These are phyloP conservation scores for Lepus americanus DNA, from an alignment of 2,113 vertebrate species.

Conservation along the genomic window DNA sequence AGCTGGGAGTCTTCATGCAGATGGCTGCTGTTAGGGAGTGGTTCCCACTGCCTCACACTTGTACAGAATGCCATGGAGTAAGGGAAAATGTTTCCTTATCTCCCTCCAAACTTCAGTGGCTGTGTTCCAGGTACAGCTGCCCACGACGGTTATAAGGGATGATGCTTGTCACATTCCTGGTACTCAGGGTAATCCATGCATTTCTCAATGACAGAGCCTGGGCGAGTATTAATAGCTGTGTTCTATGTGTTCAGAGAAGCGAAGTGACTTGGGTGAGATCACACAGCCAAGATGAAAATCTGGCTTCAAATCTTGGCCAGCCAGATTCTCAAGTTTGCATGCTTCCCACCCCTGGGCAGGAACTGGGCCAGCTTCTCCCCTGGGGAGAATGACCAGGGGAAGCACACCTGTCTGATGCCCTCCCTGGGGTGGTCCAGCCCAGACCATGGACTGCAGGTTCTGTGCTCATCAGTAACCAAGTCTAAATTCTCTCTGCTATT, in stretches of 20 bases:
- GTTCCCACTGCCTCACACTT: background rate
- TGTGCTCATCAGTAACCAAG: background rate
- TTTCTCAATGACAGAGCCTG: background rate
- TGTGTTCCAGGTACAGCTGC: background rate
- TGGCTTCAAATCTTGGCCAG: background rate
- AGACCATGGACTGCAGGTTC: background rate
- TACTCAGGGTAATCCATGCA: background rate
- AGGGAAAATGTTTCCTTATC: background rate
- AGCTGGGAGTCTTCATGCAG: background rate
- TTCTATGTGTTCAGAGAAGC: background rate
- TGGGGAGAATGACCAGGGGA: background rate
- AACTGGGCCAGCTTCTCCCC: background rate
- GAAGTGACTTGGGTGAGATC: background rate
- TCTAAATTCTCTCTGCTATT: constrained; percentile 52
- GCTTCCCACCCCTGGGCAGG: background rate
- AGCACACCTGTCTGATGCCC: background rate
- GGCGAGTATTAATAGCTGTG: background rate
- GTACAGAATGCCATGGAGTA: background rate
- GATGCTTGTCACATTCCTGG: background rate
- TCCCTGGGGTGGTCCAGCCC: background rate
- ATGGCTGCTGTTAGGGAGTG: background rate
- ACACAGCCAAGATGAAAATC: background rate
- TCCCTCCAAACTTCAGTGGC: background rate
- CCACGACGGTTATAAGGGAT: background rate
- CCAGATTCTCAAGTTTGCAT: background rate